Evolutionary conservation across 2,888 invertebrate genomes (phyloP).

Genomic region (Drosophila rellima): DNA sequence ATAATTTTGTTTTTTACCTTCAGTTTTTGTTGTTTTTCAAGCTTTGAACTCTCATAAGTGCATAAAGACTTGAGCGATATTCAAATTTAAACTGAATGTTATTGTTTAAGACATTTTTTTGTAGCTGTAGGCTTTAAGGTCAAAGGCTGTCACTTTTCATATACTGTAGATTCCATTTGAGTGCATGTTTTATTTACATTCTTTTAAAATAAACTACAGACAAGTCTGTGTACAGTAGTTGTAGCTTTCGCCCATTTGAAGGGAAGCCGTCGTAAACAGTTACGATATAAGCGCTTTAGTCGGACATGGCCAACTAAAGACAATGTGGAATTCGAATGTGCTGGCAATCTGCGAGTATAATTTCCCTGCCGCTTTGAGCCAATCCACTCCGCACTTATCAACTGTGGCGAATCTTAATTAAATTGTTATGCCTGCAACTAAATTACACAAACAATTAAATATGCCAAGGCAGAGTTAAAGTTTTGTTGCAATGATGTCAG

Average conservation of each 20-base stretch:
- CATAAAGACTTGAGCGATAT: neutral
- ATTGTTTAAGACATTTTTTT: neutral
- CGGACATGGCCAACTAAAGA: neutral
- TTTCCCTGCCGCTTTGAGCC: neutral
- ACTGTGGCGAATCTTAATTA: conserved; percentile 48
- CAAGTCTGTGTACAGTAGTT: neutral
- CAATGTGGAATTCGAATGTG: neutral
- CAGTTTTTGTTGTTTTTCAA: neutral
- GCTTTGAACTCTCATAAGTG: neutral
- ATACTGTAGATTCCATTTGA: neutral
- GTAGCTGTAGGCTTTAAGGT: neutral
- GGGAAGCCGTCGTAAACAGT: neutral
- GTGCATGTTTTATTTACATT: neutral
- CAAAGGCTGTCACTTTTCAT: neutral
- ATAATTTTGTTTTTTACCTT: neutral
- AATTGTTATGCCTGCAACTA: conserved; percentile 40
- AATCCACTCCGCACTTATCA: conserved; percentile 9
- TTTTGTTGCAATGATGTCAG: conserved; percentile 38
- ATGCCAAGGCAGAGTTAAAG: conserved; percentile 25
- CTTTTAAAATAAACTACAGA: neutral
- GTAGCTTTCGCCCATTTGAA: neutral
- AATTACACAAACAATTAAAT: conserved; percentile 45
- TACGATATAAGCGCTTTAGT: neutral
- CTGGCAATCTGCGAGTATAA: conserved; percentile 2
- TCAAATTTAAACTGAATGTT: neutral